Evolutionary conservation across 2,797 vertebrate genomes (phyloP), one percentile per base, ranked within the genome.

Genomic region (Heterohyrax brucei): DNA sequence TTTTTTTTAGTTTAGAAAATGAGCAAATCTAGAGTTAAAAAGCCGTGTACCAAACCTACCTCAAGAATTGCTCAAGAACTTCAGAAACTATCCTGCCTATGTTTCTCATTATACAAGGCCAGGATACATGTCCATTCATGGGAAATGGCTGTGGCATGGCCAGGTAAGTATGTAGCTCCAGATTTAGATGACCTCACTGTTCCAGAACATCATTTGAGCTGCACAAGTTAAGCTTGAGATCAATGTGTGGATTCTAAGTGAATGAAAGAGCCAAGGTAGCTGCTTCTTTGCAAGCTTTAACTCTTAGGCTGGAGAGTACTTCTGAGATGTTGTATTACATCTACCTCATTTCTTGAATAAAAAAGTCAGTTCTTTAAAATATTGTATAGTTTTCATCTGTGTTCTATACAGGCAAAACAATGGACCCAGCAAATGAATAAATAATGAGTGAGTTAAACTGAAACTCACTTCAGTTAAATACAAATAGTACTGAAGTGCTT

Each of bases 291-390:
- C 16, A 61, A 13, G 73, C 22, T 75, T 83, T 4, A 13, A 77
- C 30, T 53, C 4, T 64, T 81, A 68, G 46, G 10, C 53, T 39
- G 0, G 3, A 86, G 26, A 83, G n/a, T 28, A 24, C 10, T 89
- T 94, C 24, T 10, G 21, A 56, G 14, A 18, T 66, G 64, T 39
- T 10, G 7, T 30, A 72, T 92, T 94, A 75, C n/a, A 73, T 19
- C 30, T 19, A 44, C 46, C 28, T 95, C 59, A 61, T 72, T 77
- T 68, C 30, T 66, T 44, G 56, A 95, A 94, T 30, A 86, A 80
- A 39, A 91, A 97, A 95, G 92, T 93, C 19, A 89, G 24, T 95
- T 93, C 48, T 28, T 90, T 2, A 48, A 90, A 94, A 82, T 62
- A 22, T 28, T 73, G 33, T 50, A 12, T 89, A 48, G 86, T 56